Percentiles rank a stretch among this genome's conserved stretches.
These are phyloP conservation scores for Cephus cinctus DNA, from an alignment of 1,140 invertebrate species.

Conservation along the genomic window DNA sequence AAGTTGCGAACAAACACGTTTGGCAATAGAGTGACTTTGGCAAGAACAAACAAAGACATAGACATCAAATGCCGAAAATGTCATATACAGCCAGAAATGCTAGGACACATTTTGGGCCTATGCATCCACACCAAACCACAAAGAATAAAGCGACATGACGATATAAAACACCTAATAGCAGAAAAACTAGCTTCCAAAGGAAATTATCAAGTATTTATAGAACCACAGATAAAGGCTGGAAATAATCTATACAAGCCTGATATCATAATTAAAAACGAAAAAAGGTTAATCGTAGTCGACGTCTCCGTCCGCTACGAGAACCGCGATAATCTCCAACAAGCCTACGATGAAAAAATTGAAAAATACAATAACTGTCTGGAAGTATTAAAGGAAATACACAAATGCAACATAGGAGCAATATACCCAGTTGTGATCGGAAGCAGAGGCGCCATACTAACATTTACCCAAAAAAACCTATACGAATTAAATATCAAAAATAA, in stretches of 20 bases:
- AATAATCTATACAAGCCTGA: not conserved
- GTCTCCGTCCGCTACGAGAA: not conserved
- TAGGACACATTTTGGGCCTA: constrained; percentile 25
- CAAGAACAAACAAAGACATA: no score
- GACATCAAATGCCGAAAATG: constrained; percentile 14
- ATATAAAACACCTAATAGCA: constrained; percentile 24
- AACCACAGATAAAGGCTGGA: not conserved
- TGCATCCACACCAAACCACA: constrained; percentile 20
- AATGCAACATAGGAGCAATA: not conserved
- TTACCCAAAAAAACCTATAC: not conserved
- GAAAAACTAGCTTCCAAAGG: constrained; percentile 7
- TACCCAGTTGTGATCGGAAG: not conserved
- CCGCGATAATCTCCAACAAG: not conserved
- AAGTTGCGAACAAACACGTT: no score
- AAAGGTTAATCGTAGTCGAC: not conserved
- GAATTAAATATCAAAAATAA: not conserved
- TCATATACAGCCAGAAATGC: constrained; percentile 21
- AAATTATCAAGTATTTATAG: no score
- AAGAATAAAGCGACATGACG: constrained; percentile 25
- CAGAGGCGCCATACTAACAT: not conserved
- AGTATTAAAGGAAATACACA: not conserved
- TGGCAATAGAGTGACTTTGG: no score
- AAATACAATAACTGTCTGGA: not conserved
- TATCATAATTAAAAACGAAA: not conserved
- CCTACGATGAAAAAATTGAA: not conserved